phyloP scores from a whole-genome alignment of 1,140 invertebrate genomes.

The Cotesia chilonis region DNA sequence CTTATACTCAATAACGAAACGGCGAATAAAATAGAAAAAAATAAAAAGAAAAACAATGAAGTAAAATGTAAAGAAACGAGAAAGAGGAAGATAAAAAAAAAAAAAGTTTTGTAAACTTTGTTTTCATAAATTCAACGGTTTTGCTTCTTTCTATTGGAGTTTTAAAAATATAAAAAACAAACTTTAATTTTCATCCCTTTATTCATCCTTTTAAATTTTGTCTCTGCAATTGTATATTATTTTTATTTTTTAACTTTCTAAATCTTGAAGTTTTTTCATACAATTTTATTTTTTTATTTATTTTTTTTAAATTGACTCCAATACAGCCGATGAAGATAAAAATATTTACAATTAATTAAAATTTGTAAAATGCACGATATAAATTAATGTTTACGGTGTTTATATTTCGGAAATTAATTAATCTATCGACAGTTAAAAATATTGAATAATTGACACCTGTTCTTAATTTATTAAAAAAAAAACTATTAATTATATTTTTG shows the following conservation, averaged over 20 bases:
- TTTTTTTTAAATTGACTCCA: too few species aligned
- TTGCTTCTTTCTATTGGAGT: background rate
- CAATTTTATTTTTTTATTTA: too few species aligned
- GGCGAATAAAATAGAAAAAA: background rate
- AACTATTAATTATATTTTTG: too few species aligned
- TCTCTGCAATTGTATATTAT: background rate
- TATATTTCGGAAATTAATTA: too few species aligned
- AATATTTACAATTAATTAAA: too few species aligned
- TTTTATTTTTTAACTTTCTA: background rate
- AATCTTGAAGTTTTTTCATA: too few species aligned
- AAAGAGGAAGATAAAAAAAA: background rate
- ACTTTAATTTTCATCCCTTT: background rate
- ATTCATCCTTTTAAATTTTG: constrained; percentile 9
- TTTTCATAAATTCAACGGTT: constrained; percentile 5
- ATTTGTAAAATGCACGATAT: too few species aligned
- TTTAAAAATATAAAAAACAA: background rate
- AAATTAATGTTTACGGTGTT: too few species aligned
- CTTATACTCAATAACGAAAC: background rate
- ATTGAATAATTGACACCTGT: too few species aligned
- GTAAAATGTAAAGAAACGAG: background rate
- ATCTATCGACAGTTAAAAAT: too few species aligned
- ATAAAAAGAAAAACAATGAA: background rate
- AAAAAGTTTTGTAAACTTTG: constrained; percentile 12
- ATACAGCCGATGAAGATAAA: too few species aligned
- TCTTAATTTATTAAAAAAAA: too few species aligned